Evolutionary conservation across 2,113 vertebrate genomes (phyloP).

Genomic region (Scolopax mira): DNA sequence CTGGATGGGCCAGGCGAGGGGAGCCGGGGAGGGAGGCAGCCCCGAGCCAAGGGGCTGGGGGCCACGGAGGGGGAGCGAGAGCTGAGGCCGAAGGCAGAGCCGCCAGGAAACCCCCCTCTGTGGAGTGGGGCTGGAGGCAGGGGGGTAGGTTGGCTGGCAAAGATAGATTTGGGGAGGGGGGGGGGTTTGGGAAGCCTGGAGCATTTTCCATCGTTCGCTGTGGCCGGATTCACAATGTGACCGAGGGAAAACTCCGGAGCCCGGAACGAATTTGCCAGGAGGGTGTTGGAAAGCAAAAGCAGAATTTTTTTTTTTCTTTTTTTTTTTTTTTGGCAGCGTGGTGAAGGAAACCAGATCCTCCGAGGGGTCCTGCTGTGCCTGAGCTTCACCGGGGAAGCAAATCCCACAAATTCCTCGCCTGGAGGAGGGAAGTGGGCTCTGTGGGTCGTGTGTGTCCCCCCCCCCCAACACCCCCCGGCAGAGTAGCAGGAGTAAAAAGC

Average conservation of each 20-base stretch:
- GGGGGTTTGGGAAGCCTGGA: neutral
- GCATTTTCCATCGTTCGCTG: neutral
- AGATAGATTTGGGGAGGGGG: neutral
- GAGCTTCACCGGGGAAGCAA: neutral
- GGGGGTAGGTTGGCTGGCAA: neutral
- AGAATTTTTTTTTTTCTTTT: neutral
- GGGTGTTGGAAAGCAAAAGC: conserved; percentile 18
- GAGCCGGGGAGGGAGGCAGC: neutral
- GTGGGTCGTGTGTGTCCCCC: neutral
- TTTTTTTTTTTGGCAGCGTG: neutral
- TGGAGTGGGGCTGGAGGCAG: neutral
- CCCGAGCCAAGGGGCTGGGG: conserved; percentile 28
- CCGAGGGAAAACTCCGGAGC: neutral
- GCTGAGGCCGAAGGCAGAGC: neutral
- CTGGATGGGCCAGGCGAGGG: neutral
- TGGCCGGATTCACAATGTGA: neutral
- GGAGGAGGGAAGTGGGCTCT: neutral
- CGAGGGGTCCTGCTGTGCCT: neutral
- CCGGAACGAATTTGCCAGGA: neutral
- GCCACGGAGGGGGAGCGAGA: neutral
- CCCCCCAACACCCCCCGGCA: accelerated
- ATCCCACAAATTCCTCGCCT: neutral
- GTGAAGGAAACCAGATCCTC: conserved; percentile 40
- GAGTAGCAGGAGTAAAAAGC: accelerated
- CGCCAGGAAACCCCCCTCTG: neutral